These are phyloP conservation scores for Lithophane ornitopus DNA, from an alignment of 2,888 invertebrate genomes.

Conservation along the genomic window DNA sequence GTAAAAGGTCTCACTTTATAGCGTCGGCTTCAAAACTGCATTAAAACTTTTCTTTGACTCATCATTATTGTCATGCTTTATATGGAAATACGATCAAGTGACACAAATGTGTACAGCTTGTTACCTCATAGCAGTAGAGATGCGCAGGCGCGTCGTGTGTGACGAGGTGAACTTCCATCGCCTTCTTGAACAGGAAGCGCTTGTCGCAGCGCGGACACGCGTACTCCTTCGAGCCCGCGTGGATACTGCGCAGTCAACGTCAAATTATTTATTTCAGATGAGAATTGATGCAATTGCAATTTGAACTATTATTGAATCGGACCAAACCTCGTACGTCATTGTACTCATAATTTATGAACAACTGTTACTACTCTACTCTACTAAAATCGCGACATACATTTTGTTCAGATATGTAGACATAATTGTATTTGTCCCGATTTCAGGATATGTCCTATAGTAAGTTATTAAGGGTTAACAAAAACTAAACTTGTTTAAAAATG, in stretches of 20 bases:
- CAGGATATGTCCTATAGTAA: background rate
- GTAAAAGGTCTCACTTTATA: background rate
- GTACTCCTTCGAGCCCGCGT: slow-evolving; percentile 83
- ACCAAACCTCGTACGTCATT: background rate
- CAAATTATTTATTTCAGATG: background rate
- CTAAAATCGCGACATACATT: too few relatives aligned
- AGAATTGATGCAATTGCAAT: background rate
- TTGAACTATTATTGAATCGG: background rate
- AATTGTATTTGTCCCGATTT: too few relatives aligned
- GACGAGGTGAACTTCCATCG: slow-evolving; percentile 81
- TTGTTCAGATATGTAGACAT: too few relatives aligned
- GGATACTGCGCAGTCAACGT: slow-evolving; percentile 74
- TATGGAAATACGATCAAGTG: background rate
- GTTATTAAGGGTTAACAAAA: too few relatives aligned
- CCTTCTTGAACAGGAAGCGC: slow-evolving; percentile 84
- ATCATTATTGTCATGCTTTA: background rate
- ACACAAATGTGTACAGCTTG: background rate
- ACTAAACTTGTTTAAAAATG: background rate
- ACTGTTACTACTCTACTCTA: too few relatives aligned
- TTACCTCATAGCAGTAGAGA: slow-evolving; percentile 82
- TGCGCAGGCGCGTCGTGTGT: slow-evolving; percentile 80
- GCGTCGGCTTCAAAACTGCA: background rate
- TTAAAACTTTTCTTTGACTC: background rate
- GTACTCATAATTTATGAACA: background rate
- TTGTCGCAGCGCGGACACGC: slow-evolving; percentile 80